Conservation (phyloP, 1,140 invertebrate species). For the Atta colombica region DNA sequence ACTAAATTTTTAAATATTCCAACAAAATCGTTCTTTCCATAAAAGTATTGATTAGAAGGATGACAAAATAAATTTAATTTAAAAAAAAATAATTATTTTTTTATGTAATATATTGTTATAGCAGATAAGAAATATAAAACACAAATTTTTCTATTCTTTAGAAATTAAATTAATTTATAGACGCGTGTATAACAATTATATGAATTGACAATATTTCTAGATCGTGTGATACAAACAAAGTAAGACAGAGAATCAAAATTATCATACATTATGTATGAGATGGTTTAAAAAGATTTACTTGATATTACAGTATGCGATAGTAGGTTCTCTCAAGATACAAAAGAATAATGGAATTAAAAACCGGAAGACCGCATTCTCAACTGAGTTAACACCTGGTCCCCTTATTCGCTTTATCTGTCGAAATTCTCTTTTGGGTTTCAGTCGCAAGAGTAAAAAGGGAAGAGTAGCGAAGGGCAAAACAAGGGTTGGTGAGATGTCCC, state of each 20-base stretch:
- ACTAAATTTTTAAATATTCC: too few relatives aligned
- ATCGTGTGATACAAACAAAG: neutral
- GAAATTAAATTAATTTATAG: neutral
- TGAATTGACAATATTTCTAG: neutral
- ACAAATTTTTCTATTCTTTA: neutral
- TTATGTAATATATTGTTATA: neutral
- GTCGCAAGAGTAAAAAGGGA: slow-evolving; percentile 59
- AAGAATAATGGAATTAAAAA: slow-evolving; percentile 53
- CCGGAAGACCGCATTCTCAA: slow-evolving; percentile 53
- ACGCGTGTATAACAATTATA: neutral
- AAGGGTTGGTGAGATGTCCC: slow-evolving; percentile 53
- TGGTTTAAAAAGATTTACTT: slow-evolving; percentile 6
- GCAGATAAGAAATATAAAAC: slow-evolving; percentile 4
- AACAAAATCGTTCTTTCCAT: too few relatives aligned
- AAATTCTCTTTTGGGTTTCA: slow-evolving; percentile 45
- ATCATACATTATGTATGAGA: neutral
- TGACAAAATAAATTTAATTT: neutral
- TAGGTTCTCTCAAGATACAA: slow-evolving; percentile 4
- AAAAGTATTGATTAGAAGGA: neutral
- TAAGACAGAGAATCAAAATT: neutral
- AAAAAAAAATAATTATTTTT: slow-evolving; percentile 8
- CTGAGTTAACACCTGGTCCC: slow-evolving; percentile 53
- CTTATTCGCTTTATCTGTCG: slow-evolving; percentile 35
- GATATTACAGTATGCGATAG: neutral
- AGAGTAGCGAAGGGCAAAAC: slow-evolving; percentile 63